Evolutionary conservation across 2,888 invertebrate species (phyloP).

Genomic region (Abrostola triplasia): DNA sequence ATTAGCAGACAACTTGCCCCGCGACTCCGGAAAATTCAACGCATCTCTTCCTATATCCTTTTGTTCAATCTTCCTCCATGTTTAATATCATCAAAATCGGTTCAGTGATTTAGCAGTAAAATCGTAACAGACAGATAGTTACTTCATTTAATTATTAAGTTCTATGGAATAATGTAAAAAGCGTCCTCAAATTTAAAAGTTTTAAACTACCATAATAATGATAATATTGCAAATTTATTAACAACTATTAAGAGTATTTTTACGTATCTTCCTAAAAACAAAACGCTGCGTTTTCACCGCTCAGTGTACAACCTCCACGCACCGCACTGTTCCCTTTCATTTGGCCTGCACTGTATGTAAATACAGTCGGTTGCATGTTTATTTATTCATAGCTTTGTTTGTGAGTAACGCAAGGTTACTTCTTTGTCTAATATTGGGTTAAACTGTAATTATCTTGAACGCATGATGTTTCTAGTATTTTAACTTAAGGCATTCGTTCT

Average conservation of each 20-base stretch:
- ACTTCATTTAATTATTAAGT: no score
- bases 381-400: conserved; percentile 66
- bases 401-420: conserved; percentile 62
- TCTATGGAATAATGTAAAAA: no score
- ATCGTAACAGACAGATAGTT: no score
- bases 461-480: conserved; percentile 13
- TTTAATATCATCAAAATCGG: no score
- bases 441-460: conserved; percentile 47
- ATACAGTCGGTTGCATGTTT: conserved; percentile 61
- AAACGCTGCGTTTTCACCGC: conserved; percentile 10
- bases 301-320: conserved; percentile 33
- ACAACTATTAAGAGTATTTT: neutral
- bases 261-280: neutral
- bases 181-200: no score
- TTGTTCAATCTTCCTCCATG: no score
- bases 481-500: conserved; percentile 1
- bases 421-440: conserved; percentile 65
- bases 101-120: no score
- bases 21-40: no score
- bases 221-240: neutral
- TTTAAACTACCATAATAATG: neutral
- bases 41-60: no score
- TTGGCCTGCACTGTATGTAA: conserved; percentile 47
- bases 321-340: conserved; percentile 32
- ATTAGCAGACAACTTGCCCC: no score